Percentiles rank a stretch among this genome's conserved stretches.
These are phyloP conservation scores for Silurus aristotelis DNA, from an alignment of 2,797 vertebrate genomes.

Conservation along the genomic window DNA sequence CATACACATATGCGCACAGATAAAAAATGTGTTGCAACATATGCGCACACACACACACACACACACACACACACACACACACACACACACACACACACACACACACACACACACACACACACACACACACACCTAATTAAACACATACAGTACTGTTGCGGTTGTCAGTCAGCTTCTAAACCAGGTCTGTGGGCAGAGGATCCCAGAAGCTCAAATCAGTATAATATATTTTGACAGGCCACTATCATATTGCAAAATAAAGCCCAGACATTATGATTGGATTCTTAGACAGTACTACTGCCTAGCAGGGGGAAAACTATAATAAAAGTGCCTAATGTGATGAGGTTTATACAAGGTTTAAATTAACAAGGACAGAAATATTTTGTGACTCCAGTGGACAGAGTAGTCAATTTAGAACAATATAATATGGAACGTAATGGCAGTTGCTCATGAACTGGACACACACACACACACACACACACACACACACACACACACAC, in stretches of 20 bases:
- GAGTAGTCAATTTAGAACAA: not conserved
- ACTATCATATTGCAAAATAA: slow-evolving; percentile 49
- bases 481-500: not conserved
- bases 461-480: not conserved
- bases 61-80: not conserved
- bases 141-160: not conserved
- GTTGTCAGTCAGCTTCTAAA: slow-evolving; percentile 6
- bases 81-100: slow-evolving; percentile 2
- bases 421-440: slow-evolving; percentile 18
- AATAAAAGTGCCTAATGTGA: slow-evolving; percentile 45
- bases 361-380: slow-evolving; percentile 38
- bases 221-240: slow-evolving; percentile 41
- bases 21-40: not conserved
- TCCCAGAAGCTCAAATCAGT: slow-evolving; percentile 34
- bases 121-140: not conserved
- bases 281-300: slow-evolving; percentile 35
- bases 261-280: slow-evolving; percentile 47
- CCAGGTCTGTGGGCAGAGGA: slow-evolving; percentile 15
- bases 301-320: slow-evolving; percentile 25
- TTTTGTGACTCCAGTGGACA: slow-evolving; percentile 26
- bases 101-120: not conserved
- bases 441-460: slow-evolving; percentile 9
- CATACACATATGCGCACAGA: not conserved
- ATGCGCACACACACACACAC: not conserved
- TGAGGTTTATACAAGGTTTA: slow-evolving; percentile 33